Percentiles rank a stretch among this genome's conserved stretches.
Evolutionary conservation across 2,797 vertebrate genomes (phyloP).

Genomic region (Sitta carolinensis): DNA sequence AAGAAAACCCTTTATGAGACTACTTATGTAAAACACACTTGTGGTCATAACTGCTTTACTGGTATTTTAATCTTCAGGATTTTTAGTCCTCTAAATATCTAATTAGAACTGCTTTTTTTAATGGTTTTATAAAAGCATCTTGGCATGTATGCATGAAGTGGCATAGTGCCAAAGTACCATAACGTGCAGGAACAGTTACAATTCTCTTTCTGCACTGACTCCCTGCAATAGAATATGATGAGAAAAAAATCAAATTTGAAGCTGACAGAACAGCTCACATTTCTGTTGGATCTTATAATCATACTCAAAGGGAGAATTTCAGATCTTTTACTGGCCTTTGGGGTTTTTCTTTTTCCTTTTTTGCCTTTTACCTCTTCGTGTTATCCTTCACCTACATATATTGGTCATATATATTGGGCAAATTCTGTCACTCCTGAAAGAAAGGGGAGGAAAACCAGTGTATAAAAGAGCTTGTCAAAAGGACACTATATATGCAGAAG

Average conservation of each 20-base stretch:
- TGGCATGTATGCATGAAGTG: conserved; percentile 53
- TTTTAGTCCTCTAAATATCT: conserved; percentile 49
- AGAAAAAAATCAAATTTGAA: neutral
- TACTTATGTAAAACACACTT: neutral
- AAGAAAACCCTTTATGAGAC: neutral
- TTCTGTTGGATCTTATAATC: neutral
- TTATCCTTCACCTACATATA: neutral
- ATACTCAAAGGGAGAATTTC: neutral
- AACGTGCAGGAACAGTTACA: conserved; percentile 29
- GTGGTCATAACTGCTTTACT: conserved; percentile 22
- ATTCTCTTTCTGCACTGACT: conserved; percentile 33
- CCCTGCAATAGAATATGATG: neutral
- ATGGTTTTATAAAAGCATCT: conserved; percentile 68
- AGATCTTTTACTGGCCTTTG: neutral
- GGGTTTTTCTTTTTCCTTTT: neutral
- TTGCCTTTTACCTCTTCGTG: neutral
- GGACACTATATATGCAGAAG: neutral
- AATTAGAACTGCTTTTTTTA: conserved; percentile 62
- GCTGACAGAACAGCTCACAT: neutral
- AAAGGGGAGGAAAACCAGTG: neutral
- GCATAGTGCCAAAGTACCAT: conserved; percentile 51
- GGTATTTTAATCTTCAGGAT: conserved; percentile 50
- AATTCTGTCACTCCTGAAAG: neutral
- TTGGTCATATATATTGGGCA: neutral
- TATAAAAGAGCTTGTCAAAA: neutral